phyloP scores from a whole-genome alignment of 2,797 vertebrate species.

The Sylvilagus floridanus region DNA sequence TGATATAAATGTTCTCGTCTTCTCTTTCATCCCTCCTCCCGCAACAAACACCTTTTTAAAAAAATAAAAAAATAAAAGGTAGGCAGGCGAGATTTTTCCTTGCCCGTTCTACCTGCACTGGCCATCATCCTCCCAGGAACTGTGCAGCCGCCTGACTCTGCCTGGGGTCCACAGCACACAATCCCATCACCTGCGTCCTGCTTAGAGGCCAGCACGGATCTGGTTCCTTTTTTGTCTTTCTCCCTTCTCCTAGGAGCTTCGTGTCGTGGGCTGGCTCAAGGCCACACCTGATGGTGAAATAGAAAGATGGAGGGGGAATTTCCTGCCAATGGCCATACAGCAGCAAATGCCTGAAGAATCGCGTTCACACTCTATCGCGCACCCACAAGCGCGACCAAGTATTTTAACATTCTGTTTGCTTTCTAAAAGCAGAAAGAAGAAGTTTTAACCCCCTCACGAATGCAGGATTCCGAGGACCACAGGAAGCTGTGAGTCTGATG shows the following conservation, averaged over 20 bases:
- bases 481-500: neutral
- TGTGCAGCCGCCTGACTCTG: neutral
- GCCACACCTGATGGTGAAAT: conserved; percentile 26
- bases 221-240: conserved; percentile 10
- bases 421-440: conserved; percentile 42
- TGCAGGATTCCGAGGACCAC: neutral
- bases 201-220: neutral
- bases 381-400: neutral
- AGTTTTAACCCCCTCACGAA: neutral
- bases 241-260: neutral
- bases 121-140: neutral
- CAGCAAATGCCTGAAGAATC: conserved; percentile 32
- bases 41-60: too few species aligned
- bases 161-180: neutral
- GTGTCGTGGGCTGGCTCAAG: neutral
- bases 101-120: neutral
- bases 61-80: too few species aligned
- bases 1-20: neutral
- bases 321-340: conserved; percentile 21
- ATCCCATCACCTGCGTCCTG: neutral
- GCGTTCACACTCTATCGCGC: neutral
- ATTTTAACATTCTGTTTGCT: neutral
- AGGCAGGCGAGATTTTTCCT: neutral
- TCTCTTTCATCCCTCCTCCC: neutral
- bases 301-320: conserved; percentile 41